A percentile compares a stretch with the other conserved stretches of the same genome.
Evolutionary conservation across 2,113 vertebrate species (phyloP).

Genomic region (Scortum barcoo): DNA sequence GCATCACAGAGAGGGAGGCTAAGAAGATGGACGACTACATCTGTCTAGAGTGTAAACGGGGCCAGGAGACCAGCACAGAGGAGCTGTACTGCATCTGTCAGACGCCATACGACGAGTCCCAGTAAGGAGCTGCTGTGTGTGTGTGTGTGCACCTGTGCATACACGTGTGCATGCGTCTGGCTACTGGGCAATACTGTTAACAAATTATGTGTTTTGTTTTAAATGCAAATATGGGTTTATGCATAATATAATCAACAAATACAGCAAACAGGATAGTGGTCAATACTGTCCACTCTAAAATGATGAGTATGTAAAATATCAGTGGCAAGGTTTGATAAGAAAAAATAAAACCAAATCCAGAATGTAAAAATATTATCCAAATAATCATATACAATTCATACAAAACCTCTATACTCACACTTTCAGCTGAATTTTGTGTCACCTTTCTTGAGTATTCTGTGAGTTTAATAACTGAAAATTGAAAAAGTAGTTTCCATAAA

Average conservation of each 20-base stretch:
- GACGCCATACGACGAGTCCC: slow-evolving; percentile 86
- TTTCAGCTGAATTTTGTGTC: too few species aligned
- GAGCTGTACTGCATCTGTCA: slow-evolving; percentile 88
- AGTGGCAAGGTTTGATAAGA: too few species aligned
- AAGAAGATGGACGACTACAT: slow-evolving; percentile 99
- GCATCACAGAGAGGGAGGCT: slow-evolving; percentile 99
- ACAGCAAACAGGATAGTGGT: not conserved
- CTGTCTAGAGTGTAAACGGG: slow-evolving; percentile 98
- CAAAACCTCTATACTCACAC: too few species aligned
- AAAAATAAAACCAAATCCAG: too few species aligned
- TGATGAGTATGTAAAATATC: too few species aligned
- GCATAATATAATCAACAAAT: not conserved
- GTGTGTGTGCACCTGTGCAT: not conserved
- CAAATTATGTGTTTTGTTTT: not conserved
- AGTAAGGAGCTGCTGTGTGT: slow-evolving; percentile 68
- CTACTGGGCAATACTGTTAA: not conserved
- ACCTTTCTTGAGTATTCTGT: too few species aligned
- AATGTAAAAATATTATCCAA: too few species aligned
- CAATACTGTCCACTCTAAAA: too few species aligned
- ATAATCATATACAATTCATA: too few species aligned
- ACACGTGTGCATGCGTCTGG: not conserved
- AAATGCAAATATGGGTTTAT: not conserved
- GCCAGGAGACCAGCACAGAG: slow-evolving; percentile 97
- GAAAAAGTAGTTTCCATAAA: too few species aligned
- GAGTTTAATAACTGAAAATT: too few species aligned